Conservation (phyloP, 2,113 vertebrate genomes). For the Callipepla californica region DNA sequence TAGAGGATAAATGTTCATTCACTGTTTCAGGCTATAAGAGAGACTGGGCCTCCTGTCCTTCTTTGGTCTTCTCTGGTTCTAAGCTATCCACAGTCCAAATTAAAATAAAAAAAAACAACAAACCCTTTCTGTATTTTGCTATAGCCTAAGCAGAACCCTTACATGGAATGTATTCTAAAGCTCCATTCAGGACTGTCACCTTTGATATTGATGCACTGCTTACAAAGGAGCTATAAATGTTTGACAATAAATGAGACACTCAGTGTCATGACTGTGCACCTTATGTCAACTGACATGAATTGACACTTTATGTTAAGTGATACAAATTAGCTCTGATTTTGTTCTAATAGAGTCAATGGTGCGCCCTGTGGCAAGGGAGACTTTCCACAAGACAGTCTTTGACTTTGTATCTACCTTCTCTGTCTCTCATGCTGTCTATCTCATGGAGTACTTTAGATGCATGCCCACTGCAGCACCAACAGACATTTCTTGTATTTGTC, state of each 20-base stretch:
- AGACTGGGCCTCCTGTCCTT: neutral
- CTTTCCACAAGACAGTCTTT: neutral
- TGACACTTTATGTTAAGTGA: neutral
- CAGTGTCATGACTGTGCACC: neutral
- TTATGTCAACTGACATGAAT: neutral
- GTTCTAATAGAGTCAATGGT: neutral
- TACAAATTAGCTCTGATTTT: neutral
- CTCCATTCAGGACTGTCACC: neutral
- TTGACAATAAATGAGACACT: neutral
- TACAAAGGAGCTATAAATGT: neutral
- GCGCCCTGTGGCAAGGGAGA: neutral
- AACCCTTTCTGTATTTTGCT: neutral
- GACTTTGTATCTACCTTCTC: neutral
- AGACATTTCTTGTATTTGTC: conserved; percentile 9
- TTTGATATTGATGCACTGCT: neutral
- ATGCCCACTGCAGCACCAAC: neutral
- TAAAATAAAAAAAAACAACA: neutral
- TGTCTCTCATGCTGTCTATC: neutral
- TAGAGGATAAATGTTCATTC: neutral
- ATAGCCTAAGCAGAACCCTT: neutral
- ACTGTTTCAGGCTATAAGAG: neutral
- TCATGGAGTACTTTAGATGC: neutral
- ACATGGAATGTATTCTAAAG: rapidly evolving
- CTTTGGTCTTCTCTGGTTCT: neutral
- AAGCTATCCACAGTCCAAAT: neutral